Evolutionary conservation across 2,888 invertebrate genomes (phyloP).

Genomic region (Leuctra nigra): DNA sequence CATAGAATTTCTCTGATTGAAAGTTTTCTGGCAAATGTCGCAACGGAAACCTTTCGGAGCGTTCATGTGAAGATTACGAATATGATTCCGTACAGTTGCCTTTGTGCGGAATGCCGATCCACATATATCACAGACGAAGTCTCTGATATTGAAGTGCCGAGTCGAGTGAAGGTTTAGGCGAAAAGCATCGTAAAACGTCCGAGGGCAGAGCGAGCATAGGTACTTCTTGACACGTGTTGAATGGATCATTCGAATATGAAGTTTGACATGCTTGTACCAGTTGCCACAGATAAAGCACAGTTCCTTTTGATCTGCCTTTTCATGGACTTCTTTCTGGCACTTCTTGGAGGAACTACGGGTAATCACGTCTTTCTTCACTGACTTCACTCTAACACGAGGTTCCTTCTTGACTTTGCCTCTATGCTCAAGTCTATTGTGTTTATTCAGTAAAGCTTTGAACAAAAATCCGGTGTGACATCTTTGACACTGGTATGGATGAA

Average conservation of each 20-base stretch:
- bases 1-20: background rate
- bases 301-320: no score
- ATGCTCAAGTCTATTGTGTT: conserved; percentile 20
- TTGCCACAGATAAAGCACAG: background rate
- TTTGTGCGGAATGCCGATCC: background rate
- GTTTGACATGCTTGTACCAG: no score
- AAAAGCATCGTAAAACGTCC: background rate
- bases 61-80: no score
- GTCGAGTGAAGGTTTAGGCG: background rate
- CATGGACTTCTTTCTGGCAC: no score
- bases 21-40: background rate
- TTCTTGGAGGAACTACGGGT: no score
- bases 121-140: background rate
- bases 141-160: background rate
- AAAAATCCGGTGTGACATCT: conserved; percentile 19
- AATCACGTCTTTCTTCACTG: no score
- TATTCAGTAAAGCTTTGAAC: conserved; percentile 20
- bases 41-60: no score
- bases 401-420: background rate
- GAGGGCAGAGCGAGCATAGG: background rate
- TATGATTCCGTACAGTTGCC: no score
- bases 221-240: no score
- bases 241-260: no score
- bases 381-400: no score
- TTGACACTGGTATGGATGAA: conserved; percentile 19